Conservation (phyloP, 1,140 invertebrate genomes). For the Drosophila ohnishii region DNA sequence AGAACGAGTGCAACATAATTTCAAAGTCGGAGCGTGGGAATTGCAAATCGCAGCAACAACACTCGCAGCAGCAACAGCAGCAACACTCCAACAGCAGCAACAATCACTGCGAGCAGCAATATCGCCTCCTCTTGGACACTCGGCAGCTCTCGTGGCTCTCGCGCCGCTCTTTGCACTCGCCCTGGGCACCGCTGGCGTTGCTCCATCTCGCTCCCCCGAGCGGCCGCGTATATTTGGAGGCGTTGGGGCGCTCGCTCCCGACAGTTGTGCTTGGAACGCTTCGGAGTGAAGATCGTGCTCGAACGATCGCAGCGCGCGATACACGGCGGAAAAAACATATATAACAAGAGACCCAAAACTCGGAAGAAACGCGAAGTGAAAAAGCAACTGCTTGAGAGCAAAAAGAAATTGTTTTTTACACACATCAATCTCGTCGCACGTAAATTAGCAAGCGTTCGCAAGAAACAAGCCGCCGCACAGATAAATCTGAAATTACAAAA, state of each 20-base stretch:
- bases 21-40: slow-evolving; percentile 79
- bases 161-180: slow-evolving; percentile 35
- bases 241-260: slow-evolving; percentile 56
- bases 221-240: slow-evolving; percentile 65
- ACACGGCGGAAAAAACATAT: slow-evolving; percentile 31
- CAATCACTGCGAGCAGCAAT: slow-evolving; percentile 24
- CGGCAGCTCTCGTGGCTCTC: slow-evolving; percentile 51
- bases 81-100: not conserved
- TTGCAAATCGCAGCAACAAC: slow-evolving; percentile 61
- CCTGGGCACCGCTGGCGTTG: slow-evolving; percentile 11
- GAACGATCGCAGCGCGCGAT: slow-evolving; percentile 56
- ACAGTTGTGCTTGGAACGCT: slow-evolving; percentile 82
- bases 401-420: slow-evolving; percentile 64
- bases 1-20: slow-evolving; percentile 39
- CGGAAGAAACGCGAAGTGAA: slow-evolving; percentile 38
- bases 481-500: slow-evolving; percentile 8
- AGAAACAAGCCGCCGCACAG: slow-evolving; percentile 65
- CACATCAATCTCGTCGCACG: slow-evolving; percentile 66
- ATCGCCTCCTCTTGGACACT: slow-evolving; percentile 17
- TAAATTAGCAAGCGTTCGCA: slow-evolving; percentile 79
- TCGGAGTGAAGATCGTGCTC: slow-evolving; percentile 78
- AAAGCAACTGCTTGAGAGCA: slow-evolving; percentile 29
- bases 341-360: slow-evolving; percentile 29
- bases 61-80: slow-evolving; percentile 1
- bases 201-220: slow-evolving; percentile 11